Percentiles rank a stretch among this genome's conserved stretches.
Evolutionary conservation across 1,140 invertebrate species (phyloP).

Genomic region (Vanessa tameamea): DNA sequence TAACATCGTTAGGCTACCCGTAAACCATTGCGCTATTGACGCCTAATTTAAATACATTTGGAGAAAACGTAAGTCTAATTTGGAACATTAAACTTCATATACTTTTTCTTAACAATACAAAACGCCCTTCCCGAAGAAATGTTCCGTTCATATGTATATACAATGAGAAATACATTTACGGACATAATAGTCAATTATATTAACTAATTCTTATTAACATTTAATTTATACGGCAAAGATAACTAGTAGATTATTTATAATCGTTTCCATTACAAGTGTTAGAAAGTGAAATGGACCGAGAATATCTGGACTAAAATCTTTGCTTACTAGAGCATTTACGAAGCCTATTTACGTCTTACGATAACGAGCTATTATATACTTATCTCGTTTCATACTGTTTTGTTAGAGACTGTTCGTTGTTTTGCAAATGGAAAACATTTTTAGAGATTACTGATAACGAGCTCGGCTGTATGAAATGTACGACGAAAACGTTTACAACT

Average conservation of each 20-base stretch:
- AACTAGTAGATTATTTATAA: constrained; percentile 7
- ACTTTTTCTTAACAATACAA: no score
- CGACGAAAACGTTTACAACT: no score
- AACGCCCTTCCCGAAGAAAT: no score
- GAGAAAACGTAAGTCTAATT: no score
- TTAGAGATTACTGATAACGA: constrained; percentile 6
- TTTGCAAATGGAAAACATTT: constrained; percentile 18
- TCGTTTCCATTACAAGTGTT: constrained; percentile 38
- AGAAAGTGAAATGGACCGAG: constrained; percentile 42
- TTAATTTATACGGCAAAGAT: neutral
- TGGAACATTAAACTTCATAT: no score
- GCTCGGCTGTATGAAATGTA: neutral
- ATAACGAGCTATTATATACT: constrained; percentile 40
- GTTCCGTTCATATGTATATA: no score
- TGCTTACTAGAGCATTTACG: constrained; percentile 39
- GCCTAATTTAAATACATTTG: no score
- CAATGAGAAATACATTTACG: no score
- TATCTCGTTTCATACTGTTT: constrained; percentile 30
- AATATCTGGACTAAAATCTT: constrained; percentile 42
- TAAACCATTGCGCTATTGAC: no score
- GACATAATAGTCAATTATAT: neutral
- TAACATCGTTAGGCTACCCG: no score
- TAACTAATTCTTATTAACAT: neutral
- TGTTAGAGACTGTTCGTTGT: constrained; percentile 13
- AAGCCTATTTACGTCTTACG: constrained; percentile 34